Evolutionary conservation across 1,140 invertebrate species (phyloP), one percentile per base, ranked within the genome.

Genomic region (Rhynchophorus ferrugineus): DNA sequence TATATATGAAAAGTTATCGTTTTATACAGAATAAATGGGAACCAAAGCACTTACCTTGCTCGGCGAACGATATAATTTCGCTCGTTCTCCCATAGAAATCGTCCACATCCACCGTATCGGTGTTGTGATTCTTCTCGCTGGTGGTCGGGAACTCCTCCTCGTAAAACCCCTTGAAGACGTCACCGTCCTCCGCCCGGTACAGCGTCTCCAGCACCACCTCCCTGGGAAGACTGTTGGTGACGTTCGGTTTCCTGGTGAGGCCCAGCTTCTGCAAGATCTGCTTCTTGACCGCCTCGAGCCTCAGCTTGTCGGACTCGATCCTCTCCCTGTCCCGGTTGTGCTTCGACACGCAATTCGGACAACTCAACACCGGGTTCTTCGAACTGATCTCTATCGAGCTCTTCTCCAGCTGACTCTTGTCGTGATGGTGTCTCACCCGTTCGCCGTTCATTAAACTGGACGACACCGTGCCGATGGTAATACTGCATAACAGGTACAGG

Each of bases 41-140:
- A n/a, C n/a, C n/a, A n/a, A n/a, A n/a, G n/a, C n/a, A 69, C 76
- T 78, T 73, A 87, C 86, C 86, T 71, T 81, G 80, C 67, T 88
- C 85, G 3, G 85, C 84, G 65, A 89, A 89, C 9, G 83, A 81
- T 59, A 89, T 87, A 60, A 89, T 87, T 69, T 89, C 85, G 18
- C 84, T 84, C 3, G 85, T 87, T 52, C 80, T 79, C 8, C 82
- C 85, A 68, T 84, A 86, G 63, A 84, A 87, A 60, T 87, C 84
- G 61, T 87, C 84, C 11, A 75, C 70, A 47, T 76, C 75, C 24
- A 54, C 54, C 9, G 53, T 43, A 17, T 60, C 54, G 42, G 45
- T 44, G 18, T 36, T 64, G 34, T 29, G 54, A 62, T 61, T 65
- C 56, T 51, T 61, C 49, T 58, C 61, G 48, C 49, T 61, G 18